Conservation (phyloP, 2,888 invertebrate species). For the Sinopyrophorus schimmeli region DNA sequence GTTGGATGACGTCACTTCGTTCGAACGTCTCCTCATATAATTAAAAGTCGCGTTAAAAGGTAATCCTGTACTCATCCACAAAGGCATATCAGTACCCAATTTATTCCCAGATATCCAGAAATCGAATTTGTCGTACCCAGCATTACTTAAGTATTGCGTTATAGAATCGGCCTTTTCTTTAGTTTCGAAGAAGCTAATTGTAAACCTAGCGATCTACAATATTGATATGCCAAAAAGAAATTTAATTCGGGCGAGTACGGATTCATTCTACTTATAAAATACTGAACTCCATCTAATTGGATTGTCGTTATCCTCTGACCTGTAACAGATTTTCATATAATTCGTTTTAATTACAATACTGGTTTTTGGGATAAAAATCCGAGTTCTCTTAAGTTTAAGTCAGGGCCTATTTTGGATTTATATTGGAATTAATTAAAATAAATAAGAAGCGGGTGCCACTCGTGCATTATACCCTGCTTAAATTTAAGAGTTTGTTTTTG, state of each 20-base stretch:
- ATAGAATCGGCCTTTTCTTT: conserved; percentile 86
- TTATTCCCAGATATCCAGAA: conserved; percentile 91
- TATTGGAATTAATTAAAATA: not conserved
- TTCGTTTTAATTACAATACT: no score
- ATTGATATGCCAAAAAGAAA: conserved; percentile 85
- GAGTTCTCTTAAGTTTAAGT: no score
- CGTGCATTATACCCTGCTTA: no score
- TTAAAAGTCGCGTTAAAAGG: conserved; percentile 89
- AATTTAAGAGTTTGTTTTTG: no score
- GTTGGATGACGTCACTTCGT: conserved; percentile 35
- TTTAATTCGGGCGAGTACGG: conserved; percentile 85
- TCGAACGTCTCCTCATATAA: conserved; percentile 67
- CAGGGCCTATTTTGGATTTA: no score
- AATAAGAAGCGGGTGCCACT: no score
- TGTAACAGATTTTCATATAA: conserved; percentile 62
- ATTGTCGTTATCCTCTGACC: conserved; percentile 87
- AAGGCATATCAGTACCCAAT: conserved; percentile 82
- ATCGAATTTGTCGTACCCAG: conserved; percentile 81
- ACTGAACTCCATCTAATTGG: conserved; percentile 82
- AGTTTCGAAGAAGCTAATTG: conserved; percentile 83
- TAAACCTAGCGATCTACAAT: conserved; percentile 82
- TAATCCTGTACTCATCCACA: conserved; percentile 88
- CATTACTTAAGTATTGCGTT: conserved; percentile 79
- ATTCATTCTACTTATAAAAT: conserved; percentile 85
- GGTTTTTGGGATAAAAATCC: no score